Evolutionary conservation across 2,888 invertebrate genomes (phyloP), one percentile per base, ranked within the genome.

Genomic region (Eudasyphora cyanicolor): DNA sequence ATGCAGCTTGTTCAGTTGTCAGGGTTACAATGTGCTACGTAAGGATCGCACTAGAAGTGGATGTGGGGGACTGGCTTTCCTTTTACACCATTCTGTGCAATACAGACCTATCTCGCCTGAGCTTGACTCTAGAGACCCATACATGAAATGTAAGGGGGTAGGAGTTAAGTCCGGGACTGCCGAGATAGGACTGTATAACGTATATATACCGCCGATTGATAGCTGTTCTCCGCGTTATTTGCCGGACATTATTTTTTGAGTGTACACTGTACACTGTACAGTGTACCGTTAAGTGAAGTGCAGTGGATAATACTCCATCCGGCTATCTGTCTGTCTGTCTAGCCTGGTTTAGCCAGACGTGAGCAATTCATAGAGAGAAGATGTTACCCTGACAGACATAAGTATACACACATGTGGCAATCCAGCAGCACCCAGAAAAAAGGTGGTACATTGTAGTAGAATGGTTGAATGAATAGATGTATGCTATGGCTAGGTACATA

Each of bases 391-490:
- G 57, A 62, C 49, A 19, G 32, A 76, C 76, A 27, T 38, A 67
- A 17, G 27, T 64, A 21, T n/a, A 29, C n/a, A 60, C 80, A 77
- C 81, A 79, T 81, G 84, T 73, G 81, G 81, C 71, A 84, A 84
- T 81, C 74, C 38, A 51, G 67, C 71, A 60, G 60, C 60, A 32
- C 60, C 67, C 12, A 19, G 8, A n/a, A 67, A 67, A 57, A 32
- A 74, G 51, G 71, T 75, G 60, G 67, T 60, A 76, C 57, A 14
- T 32, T 51, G 27, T 35, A 7, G 21, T 12, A 7, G 45, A n/a
- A 14, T 14, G 54, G 19, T 24, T n/a, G 32, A n/a, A n/a, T 35
- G 54, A 12, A 57, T 45, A 62, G 24, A 70, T 69, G 54, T 14
- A 79, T 70, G 60, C 14, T n/a, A 35, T 45, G 42, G 7, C 42